phyloP scores from a whole-genome alignment of 2,888 invertebrate species.

The Tanytarsus gracilentus region DNA sequence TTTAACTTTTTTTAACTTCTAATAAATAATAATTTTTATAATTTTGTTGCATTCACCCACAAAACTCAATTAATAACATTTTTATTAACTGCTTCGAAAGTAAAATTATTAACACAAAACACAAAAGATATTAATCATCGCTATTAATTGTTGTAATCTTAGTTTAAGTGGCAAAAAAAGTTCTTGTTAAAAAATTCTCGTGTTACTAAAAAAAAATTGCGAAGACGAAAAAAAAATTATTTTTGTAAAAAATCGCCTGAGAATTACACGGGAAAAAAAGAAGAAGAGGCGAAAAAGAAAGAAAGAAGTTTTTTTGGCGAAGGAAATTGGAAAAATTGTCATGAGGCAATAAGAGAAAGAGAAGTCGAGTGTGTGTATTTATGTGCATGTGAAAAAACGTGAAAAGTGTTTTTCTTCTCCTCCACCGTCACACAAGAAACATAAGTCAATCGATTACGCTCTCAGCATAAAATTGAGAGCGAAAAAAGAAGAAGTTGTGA shows the following conservation, averaged over 20 bases:
- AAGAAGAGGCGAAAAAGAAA: neutral
- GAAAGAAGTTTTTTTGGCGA: neutral
- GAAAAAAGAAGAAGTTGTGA: too few species aligned
- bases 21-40: too few species aligned
- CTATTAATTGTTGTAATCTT: slow-evolving; percentile 21
- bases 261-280: neutral
- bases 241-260: too few species aligned
- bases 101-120: neutral
- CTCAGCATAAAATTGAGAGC: too few species aligned
- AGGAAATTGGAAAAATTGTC: too few species aligned
- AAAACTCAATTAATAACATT: slow-evolving; percentile 20
- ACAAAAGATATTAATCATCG: slow-evolving; percentile 2
- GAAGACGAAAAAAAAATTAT: neutral
- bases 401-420: slow-evolving; percentile 17
- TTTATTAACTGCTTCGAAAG: slow-evolving; percentile 5
- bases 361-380: too few species aligned
- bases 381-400: neutral
- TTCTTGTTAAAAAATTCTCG: slow-evolving; percentile 11
- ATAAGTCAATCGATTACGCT: too few species aligned
- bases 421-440: too few species aligned
- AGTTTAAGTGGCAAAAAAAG: slow-evolving; percentile 19
- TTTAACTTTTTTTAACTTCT: slow-evolving; percentile 23
- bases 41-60: slow-evolving; percentile 24
- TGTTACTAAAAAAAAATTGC: neutral
- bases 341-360: too few species aligned